Conservation (phyloP, 2,113 vertebrate genomes). For the Clupea harengus region DNA sequence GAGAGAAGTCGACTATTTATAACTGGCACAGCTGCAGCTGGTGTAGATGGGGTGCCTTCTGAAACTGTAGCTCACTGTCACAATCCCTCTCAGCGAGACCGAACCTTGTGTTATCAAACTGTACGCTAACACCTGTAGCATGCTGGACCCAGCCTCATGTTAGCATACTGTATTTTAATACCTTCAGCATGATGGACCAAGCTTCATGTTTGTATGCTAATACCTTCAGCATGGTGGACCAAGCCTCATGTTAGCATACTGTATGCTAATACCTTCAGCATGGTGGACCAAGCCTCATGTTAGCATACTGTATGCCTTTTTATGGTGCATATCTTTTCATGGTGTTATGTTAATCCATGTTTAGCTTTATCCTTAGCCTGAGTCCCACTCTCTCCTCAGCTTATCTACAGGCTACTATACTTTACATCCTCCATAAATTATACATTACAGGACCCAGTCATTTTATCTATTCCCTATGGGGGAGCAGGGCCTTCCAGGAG, state of each 20-base stretch:
- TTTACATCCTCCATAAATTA: background rate
- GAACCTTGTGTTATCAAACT: background rate
- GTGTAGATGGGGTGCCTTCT: background rate
- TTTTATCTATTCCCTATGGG: background rate
- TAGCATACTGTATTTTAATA: background rate
- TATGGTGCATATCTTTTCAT: background rate
- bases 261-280: background rate
- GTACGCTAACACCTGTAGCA: background rate
- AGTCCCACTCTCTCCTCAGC: background rate
- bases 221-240: background rate
- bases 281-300: background rate
- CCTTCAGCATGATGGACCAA: background rate
- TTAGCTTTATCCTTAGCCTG: background rate
- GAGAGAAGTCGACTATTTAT: constrained; percentile 6
- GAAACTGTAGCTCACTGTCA: background rate
- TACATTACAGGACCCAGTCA: background rate
- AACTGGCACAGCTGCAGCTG: background rate
- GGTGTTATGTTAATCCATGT: background rate
- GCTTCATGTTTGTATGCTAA: background rate
- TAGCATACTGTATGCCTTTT: background rate
- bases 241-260: background rate
- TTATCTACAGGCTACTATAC: background rate
- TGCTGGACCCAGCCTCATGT: background rate
- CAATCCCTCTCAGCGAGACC: background rate
- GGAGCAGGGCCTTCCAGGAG: background rate